Conservation (phyloP, 2,113 vertebrate genomes). For the Struthio camelus region DNA sequence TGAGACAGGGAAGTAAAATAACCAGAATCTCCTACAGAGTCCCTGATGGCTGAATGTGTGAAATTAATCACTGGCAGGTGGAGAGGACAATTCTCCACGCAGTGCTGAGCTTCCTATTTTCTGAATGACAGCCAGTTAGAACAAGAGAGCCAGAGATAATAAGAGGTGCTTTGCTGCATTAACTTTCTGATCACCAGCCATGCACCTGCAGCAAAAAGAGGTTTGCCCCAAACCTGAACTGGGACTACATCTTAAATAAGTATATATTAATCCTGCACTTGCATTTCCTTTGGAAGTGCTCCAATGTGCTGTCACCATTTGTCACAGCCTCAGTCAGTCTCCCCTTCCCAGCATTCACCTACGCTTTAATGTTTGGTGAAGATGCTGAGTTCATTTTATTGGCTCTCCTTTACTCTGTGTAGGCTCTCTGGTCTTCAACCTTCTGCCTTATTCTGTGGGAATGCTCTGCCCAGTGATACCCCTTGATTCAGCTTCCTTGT, state of each 20-base stretch:
- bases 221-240: constrained; percentile 45
- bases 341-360: neutral
- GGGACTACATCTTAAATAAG: constrained; percentile 27
- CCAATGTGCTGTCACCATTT: neutral
- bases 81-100: constrained; percentile 71
- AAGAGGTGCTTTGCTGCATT: constrained; percentile 72
- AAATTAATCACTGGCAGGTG: constrained; percentile 77
- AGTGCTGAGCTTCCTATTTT: constrained; percentile 65
- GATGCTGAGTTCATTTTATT: neutral
- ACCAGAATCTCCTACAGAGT: constrained; percentile 58
- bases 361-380: neutral
- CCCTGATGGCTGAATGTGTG: constrained; percentile 62
- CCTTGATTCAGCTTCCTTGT: neutral
- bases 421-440: neutral
- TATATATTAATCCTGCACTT: neutral
- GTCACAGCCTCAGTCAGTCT: neutral
- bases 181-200: constrained; percentile 52
- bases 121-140: constrained; percentile 75
- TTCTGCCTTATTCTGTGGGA: neutral
- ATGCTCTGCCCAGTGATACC: rapidly evolving
- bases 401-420: neutral
- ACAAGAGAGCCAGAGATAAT: constrained; percentile 74
- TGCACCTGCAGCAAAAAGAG: constrained; percentile 51
- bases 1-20: constrained; percentile 57
- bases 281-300: neutral